Conservation (phyloP, 1,140 invertebrate genomes). For the Camponotus vicinus region DNA sequence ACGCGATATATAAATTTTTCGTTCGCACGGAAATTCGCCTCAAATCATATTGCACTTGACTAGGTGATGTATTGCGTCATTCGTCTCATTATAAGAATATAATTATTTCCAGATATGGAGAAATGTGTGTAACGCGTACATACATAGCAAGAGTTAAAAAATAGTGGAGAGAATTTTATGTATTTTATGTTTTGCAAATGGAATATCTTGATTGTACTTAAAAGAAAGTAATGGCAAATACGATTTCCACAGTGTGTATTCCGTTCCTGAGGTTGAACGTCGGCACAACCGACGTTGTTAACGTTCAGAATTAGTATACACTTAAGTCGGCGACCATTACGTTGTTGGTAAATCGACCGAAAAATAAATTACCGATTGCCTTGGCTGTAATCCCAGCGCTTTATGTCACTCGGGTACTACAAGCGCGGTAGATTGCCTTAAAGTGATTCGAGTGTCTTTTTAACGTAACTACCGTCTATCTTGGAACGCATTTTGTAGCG, state of each 20-base stretch:
- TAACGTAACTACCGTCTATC: neutral
- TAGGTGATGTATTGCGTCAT: too few relatives aligned
- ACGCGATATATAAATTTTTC: neutral
- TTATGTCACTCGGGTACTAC: conserved; percentile 45
- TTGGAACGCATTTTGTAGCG: neutral
- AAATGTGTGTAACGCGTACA: neutral
- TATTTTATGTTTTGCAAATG: neutral
- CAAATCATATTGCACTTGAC: neutral
- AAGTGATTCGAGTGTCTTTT: conserved; percentile 18
- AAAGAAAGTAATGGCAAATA: neutral
- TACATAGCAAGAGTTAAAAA: neutral
- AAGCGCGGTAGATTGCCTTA: conserved; percentile 1
- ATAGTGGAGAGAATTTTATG: neutral
- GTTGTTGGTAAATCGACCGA: conserved; percentile 64
- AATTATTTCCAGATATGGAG: neutral
- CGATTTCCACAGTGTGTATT: neutral
- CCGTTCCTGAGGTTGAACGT: neutral
- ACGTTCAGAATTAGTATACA: conserved; percentile 19
- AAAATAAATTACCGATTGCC: conserved; percentile 78
- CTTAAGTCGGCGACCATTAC: conserved; percentile 45
- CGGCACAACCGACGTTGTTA: conserved; percentile 34
- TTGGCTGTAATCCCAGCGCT: conserved; percentile 75
- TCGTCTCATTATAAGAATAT: neutral
- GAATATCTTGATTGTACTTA: neutral
- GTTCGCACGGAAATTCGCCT: neutral